Conservation (phyloP, 2,113 vertebrate genomes). For the Elanoides forficatus region DNA sequence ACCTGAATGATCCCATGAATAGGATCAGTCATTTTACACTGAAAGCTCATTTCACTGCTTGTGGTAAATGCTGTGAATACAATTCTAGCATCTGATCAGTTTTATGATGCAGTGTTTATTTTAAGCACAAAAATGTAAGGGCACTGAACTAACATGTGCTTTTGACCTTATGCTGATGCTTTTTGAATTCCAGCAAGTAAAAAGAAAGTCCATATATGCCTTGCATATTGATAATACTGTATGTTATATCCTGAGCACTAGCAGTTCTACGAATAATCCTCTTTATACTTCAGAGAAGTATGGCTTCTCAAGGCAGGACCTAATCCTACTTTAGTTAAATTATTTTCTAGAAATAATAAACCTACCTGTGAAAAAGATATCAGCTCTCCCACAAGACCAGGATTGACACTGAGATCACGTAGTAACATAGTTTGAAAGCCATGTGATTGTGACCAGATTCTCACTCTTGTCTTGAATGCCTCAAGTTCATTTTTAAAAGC, state of each 20-base stretch:
- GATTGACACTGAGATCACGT: conserved; percentile 63
- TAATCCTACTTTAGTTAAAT: not conserved
- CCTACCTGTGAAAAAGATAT: conserved; percentile 81
- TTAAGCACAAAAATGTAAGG: not conserved
- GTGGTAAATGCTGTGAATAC: not conserved
- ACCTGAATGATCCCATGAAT: not conserved
- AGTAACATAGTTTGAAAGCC: conserved; percentile 64
- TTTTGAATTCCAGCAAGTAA: not conserved
- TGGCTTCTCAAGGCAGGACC: not conserved
- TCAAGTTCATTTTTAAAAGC: conserved; percentile 93
- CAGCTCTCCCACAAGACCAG: conserved; percentile 76
- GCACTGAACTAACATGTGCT: not conserved
- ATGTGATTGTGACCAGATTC: conserved; percentile 78
- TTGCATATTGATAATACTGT: not conserved
- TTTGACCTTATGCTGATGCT: not conserved
- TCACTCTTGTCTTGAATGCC: conserved; percentile 89
- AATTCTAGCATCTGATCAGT: not conserved
- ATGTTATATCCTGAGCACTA: not conserved
- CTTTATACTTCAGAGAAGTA: not conserved
- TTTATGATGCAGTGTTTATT: not conserved
- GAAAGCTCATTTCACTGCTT: not conserved
- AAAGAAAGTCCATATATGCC: not conserved
- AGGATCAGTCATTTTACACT: not conserved
- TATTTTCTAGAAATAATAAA: not conserved
- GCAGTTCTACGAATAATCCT: not conserved